Base-by-base conservation (phyloP, 2,797 vertebrate genomes). In the Melanotaenia trifasciata region DNA sequence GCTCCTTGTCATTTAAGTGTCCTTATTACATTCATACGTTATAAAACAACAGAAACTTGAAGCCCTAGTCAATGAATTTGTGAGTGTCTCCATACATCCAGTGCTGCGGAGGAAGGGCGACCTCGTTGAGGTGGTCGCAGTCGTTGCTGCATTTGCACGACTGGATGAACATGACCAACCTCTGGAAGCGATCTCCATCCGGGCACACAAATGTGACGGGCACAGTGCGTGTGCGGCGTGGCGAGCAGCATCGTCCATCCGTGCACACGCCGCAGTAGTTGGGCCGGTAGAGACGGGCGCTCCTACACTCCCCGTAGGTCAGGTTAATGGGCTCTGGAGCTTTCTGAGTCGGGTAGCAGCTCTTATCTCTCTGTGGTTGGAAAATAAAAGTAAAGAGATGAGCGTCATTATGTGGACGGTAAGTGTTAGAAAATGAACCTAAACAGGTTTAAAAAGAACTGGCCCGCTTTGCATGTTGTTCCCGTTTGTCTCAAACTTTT, bases 81-180 rank as follows among this genome's bases (percentile, higher is more conserved):
- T 93, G 92, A 5, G 88, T 92, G 83, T 94, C 94, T 12, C 93
- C 91, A 0, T 93, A 84, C 85, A 94, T 93, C 90, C 90, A 93
- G 80, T 89, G 90, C 79, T 87, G 91, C 1, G 93, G 93, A 1
- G 87, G 88, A 6, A 92, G 85, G 9, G 84, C 90, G 16, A 88
- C 91, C 22, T 94, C 92, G 3, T 95, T 94, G 6, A 92, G 90
- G 47, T 91, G 87, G 45, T 88, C 72, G 9, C 94, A 95, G 67
- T 92, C 83, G 0, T 69, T 12, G 33, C 89, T 87, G 77, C 95
- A 95, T 84, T 93, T 93, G 65, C 94, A 95, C 0, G 93, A 93
- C 76, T 90, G 93, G 76, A 95, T 90, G 77, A 95, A 93, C 93
- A 94, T 95, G 84, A 91, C 78, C 0, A 81, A 84, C 74, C 76